A percentile compares a stretch with the other conserved stretches of the same genome.
Conservation (phyloP, 2,888 invertebrate genomes). For the Drosophila yooni region DNA sequence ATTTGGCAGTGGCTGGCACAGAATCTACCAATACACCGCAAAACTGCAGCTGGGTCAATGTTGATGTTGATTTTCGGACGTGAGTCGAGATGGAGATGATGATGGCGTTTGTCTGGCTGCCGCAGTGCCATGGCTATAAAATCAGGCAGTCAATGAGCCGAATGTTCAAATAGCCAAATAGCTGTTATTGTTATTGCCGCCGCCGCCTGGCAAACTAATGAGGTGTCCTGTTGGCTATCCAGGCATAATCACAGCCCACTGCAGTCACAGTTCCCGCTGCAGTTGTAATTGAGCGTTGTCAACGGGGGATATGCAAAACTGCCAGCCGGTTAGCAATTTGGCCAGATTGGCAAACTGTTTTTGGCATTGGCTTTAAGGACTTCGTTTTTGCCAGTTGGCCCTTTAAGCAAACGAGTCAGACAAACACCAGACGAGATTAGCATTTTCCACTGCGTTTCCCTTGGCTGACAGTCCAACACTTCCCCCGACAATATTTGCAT, state of each 20-base stretch:
- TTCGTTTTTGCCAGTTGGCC: conserved; percentile 12
- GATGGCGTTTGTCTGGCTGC: conserved; percentile 1
- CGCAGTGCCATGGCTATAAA: conserved; percentile 57
- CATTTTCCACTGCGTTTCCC: conserved; percentile 23
- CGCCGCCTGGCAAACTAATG: conserved; percentile 66
- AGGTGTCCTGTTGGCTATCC: conserved; percentile 67
- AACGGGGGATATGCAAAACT: conserved; percentile 18
- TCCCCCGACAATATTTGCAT: conserved; percentile 76
- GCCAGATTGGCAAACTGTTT: conserved; percentile 21
- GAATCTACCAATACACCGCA: conserved; percentile 24
- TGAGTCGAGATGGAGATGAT: conserved; percentile 29
- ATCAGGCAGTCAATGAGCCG: conserved; percentile 77
- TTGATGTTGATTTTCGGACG: conserved; percentile 60
- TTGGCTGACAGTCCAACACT: conserved; percentile 44
- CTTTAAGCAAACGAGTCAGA: conserved; percentile 15
- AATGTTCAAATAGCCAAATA: conserved; percentile 42
- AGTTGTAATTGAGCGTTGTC: conserved; percentile 54
- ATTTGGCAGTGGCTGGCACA: conserved; percentile 62
- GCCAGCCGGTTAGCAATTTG: conserved; percentile 26
- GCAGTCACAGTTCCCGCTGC: conserved; percentile 42
- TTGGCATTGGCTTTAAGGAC: conserved; percentile 29
- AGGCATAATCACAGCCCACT: conserved; percentile 51
- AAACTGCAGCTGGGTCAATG: conserved; percentile 70
- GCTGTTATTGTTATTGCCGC: conserved; percentile 73
- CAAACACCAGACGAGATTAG: conserved; percentile 35